phyloP scores from a whole-genome alignment of 2,113 vertebrate species.

The Sinocyclocheilus anshuiensis region DNA sequence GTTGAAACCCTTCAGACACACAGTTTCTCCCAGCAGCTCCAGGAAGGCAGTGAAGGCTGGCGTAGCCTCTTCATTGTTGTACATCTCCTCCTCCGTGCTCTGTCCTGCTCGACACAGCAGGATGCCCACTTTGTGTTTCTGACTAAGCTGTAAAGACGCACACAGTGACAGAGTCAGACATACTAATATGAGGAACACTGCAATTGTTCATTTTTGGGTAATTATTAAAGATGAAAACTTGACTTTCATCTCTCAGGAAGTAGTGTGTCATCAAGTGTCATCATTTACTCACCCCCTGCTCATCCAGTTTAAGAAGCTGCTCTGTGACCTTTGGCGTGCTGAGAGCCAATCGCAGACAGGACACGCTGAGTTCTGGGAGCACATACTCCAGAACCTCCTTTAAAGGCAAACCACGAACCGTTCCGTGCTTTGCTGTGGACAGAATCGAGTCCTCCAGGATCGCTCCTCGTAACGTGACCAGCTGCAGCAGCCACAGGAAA shows the following conservation, averaged over 20 bases:
- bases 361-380: constrained; percentile 84
- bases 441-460: constrained; percentile 87
- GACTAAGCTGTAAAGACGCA: constrained; percentile 79
- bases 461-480: constrained; percentile 87
- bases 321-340: constrained; percentile 86
- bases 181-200: neutral
- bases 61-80: constrained; percentile 91
- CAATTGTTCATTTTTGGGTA: neutral
- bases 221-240: neutral
- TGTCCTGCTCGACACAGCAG: constrained; percentile 90
- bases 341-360: constrained; percentile 84
- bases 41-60: constrained; percentile 88
- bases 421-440: constrained; percentile 81
- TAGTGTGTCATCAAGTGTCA: neutral
- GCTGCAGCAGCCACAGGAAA: constrained; percentile 65
- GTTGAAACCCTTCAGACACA: constrained; percentile 82
- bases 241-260: neutral
- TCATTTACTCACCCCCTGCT: constrained; percentile 84
- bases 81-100: constrained; percentile 98
- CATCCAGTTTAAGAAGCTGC: constrained; percentile 93
- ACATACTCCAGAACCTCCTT: constrained; percentile 88
- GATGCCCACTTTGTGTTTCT: constrained; percentile 92
- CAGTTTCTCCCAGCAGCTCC: constrained; percentile 86
- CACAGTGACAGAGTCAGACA: neutral
- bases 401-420: constrained; percentile 82